Percentiles rank a stretch among this genome's conserved stretches.
Evolutionary conservation across 2,113 vertebrate genomes (phyloP).

Genomic region (Gambusia affinis): DNA sequence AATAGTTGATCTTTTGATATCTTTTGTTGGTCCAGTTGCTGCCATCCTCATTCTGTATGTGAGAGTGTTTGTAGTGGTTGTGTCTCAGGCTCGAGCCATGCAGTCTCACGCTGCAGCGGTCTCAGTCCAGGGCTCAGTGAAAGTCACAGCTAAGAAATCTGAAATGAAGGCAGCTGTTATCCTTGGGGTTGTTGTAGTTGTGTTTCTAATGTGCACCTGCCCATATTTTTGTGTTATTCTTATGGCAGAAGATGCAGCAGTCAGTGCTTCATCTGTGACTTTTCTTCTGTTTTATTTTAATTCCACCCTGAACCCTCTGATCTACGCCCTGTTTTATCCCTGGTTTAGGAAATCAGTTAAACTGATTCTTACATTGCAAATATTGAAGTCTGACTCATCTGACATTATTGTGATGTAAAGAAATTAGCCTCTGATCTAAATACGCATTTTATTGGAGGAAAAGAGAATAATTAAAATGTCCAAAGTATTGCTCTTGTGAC

Average conservation of each 20-base stretch:
- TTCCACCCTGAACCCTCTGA: background rate
- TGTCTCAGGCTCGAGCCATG: background rate
- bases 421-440: background rate
- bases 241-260: background rate
- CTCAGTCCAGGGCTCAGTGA: background rate
- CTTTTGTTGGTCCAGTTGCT: background rate
- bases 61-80: background rate
- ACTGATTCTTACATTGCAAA: background rate
- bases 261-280: background rate
- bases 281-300: background rate
- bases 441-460: no score
- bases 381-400: background rate
- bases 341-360: background rate
- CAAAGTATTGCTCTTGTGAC: no score
- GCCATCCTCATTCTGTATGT: background rate
- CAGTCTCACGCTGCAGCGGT: background rate
- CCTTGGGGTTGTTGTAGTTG: background rate
- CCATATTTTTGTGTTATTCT: background rate
- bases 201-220: background rate
- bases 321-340: background rate
- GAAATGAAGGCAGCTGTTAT: background rate
- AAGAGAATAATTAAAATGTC: no score
- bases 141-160: background rate
- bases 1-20: background rate
- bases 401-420: background rate